Conservation (phyloP, 92 coral and sea anemone species). For the Porites lobata region DNA sequence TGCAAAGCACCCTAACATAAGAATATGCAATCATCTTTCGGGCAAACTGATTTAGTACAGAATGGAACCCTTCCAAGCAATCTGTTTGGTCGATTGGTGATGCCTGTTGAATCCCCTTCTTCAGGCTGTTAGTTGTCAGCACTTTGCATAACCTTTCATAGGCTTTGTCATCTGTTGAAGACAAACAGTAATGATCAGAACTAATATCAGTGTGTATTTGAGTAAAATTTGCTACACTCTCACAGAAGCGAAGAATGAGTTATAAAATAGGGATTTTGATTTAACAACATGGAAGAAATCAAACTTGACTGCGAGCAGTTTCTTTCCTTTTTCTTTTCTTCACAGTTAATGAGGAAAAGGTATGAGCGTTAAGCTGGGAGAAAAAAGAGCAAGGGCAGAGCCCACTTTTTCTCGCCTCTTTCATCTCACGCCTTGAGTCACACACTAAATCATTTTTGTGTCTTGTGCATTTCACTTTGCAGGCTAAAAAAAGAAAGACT, state of each 20-base stretch:
- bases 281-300: conserved; percentile 6
- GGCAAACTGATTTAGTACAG: conserved; percentile 3
- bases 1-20: neutral
- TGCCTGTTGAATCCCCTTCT: conserved; percentile 20
- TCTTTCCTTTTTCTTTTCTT: too few relatives aligned
- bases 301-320: conserved; percentile 2
- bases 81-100: neutral
- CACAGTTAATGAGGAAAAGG: too few relatives aligned
- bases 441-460: too few relatives aligned
- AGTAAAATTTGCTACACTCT: conserved; percentile 5
- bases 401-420: too few relatives aligned
- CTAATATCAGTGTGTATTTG: neutral
- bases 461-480: too few relatives aligned
- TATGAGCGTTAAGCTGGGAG: too few relatives aligned
- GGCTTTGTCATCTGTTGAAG: conserved; percentile 20
- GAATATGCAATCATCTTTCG: too few relatives aligned
- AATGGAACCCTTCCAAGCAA: neutral
- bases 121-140: conserved; percentile 12
- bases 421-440: too few relatives aligned
- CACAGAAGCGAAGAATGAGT: conserved; percentile 13
- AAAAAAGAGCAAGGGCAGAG: too few relatives aligned
- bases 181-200: conserved; percentile 2
- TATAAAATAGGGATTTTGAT: neutral
- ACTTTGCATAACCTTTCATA: conserved; percentile 14
- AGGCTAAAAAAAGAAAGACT: too few relatives aligned